Conservation (phyloP, 1,140 invertebrate species). For the Micrasema longulum region DNA sequence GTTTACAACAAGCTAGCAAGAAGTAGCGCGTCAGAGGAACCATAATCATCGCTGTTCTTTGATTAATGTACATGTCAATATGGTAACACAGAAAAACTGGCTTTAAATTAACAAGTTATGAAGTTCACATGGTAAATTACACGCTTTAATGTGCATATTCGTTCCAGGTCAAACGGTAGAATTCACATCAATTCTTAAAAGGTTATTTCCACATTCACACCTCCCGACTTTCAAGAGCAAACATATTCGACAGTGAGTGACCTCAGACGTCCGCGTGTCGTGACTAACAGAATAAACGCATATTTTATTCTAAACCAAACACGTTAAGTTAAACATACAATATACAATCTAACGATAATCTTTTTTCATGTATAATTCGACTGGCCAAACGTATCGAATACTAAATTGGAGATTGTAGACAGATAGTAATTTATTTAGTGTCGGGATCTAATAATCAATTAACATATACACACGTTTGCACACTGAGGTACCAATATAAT, state of each 20-base stretch:
- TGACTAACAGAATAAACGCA: constrained; percentile 38
- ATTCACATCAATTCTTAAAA: constrained; percentile 18
- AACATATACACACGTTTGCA: too few species aligned
- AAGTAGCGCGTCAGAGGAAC: neutral
- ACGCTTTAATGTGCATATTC: constrained; percentile 14
- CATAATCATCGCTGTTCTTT: neutral
- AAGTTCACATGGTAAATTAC: neutral
- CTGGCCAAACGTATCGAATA: neutral
- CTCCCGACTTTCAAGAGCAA: constrained; percentile 25
- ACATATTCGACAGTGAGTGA: constrained; percentile 34
- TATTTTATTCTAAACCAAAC: constrained; percentile 37
- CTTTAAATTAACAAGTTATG: constrained; percentile 23
- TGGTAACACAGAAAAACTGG: constrained; percentile 7
- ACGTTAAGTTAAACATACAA: constrained; percentile 10
- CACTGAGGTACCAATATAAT: too few species aligned
- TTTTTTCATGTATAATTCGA: neutral
- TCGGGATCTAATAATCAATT: too few species aligned
- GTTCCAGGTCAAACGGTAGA: constrained; percentile 10
- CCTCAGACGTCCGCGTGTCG: constrained; percentile 34
- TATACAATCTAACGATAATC: constrained; percentile 16
- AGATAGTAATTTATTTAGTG: too few species aligned
- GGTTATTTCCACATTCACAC: constrained; percentile 24
- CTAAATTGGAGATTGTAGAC: neutral
- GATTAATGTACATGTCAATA: constrained; percentile 28
- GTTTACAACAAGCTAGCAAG: too few species aligned